Evolutionary conservation across 2,888 invertebrate genomes (phyloP).

Genomic region (Andrena marginata): DNA sequence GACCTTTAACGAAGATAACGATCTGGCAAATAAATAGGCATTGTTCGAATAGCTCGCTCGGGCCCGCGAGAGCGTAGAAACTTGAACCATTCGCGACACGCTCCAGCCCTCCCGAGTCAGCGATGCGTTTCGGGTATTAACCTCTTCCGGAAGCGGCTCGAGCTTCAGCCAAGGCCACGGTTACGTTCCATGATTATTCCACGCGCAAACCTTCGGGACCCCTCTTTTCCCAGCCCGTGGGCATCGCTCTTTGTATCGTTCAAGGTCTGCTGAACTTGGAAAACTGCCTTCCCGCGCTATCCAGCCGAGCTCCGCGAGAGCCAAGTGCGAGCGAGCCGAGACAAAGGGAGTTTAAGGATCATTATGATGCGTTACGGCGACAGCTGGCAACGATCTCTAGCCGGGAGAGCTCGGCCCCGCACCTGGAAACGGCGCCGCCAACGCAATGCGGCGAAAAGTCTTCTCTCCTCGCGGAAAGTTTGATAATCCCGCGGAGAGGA

Average conservation of each 20-base stretch:
- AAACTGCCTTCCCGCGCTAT: background rate
- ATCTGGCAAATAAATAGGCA: slow-evolving; percentile 61
- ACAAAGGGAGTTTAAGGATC: background rate
- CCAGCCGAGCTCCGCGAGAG: background rate
- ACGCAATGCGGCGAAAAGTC: slow-evolving; percentile 4
- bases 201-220: slow-evolving; percentile 30
- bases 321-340: background rate
- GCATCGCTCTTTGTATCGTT: slow-evolving; percentile 16
- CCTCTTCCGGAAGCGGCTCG: slow-evolving; percentile 78
- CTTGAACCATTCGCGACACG: slow-evolving; percentile 76
- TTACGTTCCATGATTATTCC: slow-evolving; percentile 68
- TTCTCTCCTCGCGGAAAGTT: slow-evolving; percentile 13
- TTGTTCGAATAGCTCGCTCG: slow-evolving; percentile 46
- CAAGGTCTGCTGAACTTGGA: slow-evolving; percentile 19
- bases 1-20: slow-evolving; percentile 49
- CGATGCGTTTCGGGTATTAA: slow-evolving; percentile 84
- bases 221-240: slow-evolving; percentile 21
- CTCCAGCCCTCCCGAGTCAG: slow-evolving; percentile 75
- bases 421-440: background rate
- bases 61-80: slow-evolving; percentile 56
- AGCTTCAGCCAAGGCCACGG: slow-evolving; percentile 75
- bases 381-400: slow-evolving; percentile 2
- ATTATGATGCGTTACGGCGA: background rate
- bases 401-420: background rate
- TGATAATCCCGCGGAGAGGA: background rate